Base-by-base conservation (phyloP, 2,113 vertebrate species). In the Poecilia latipinna region DNA sequence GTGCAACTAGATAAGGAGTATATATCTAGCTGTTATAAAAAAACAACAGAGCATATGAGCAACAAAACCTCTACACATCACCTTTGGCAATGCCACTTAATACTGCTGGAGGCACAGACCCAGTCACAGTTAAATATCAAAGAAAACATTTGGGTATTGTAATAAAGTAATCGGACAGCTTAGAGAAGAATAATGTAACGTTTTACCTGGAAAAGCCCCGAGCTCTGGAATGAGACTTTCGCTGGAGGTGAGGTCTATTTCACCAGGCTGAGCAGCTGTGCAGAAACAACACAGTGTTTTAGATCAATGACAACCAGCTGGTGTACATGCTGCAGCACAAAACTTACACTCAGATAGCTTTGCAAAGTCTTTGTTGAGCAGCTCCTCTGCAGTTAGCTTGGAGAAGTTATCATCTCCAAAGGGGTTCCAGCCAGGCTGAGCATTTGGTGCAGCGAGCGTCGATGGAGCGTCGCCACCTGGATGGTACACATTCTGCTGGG, bases 401-500 rank as follows among this genome's bases (percentile, higher is more conserved):
- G 98, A 98, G 93, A 99, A 99, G 86, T 99, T 99, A 88, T 99
- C 98, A 1, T 99, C 96, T 1, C 97, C 98, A 12, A 99, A 99
- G 0, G 98, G 98, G 86, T 99, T 99, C 98, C 98, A 99, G 0
- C 96, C 92, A 77, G 1, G 94, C 84, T 96, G 92, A 90, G 75
- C 24, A 13, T 22, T 77, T 61, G 76, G 48, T 32, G 82, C 84
- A 26, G 80, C 1, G 2, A 75, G 19, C 32, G 79, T 68, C 3
- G 82, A 32, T 0, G 68, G 79, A 60, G 79, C 31, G 0, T 83
- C 86, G 13, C 92, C 94, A 28, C 77, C 82, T 39, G 91, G 82
- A 77, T 94, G 93, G 83, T 94, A 95, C 15, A 95, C 95, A 71
- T 89, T 95, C 77, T 95, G 93, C 79, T 95, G 94, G 80, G 95